Evolutionary conservation across 2,888 invertebrate species (phyloP).

Genomic region (Brenthis daphne): DNA sequence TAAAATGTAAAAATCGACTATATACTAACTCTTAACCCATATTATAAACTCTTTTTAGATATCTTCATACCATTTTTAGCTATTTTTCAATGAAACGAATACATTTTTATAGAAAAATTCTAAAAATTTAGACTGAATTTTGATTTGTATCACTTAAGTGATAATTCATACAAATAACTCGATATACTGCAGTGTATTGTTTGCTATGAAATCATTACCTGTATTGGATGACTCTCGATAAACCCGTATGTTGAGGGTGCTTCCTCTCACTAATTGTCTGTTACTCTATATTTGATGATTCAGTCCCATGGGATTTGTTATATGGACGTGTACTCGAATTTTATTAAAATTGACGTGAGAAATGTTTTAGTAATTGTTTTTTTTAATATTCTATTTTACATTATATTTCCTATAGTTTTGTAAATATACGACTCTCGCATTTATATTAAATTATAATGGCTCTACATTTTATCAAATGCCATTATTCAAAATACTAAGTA

Average conservation of each 20-base stretch:
- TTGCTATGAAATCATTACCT: conserved; percentile 27
- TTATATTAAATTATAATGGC: too few relatives aligned
- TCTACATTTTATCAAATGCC: too few relatives aligned
- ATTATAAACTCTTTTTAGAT: too few relatives aligned
- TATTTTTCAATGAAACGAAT: too few relatives aligned
- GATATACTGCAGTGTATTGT: conserved; percentile 9
- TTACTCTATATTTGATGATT: conserved; percentile 44
- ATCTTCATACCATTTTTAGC: too few relatives aligned
- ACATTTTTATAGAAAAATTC: background rate
- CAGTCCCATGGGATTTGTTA: conserved; percentile 24
- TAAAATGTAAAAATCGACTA: too few relatives aligned
- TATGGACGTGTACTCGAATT: conserved; percentile 6
- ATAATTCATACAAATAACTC: conserved; percentile 16
- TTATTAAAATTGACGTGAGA: background rate
- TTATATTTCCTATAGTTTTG: background rate
- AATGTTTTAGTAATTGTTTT: background rate
- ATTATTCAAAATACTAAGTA: too few relatives aligned
- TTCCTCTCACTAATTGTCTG: conserved; percentile 48
- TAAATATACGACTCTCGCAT: background rate
- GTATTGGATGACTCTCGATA: conserved; percentile 35
- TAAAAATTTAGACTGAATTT: background rate
- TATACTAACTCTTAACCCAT: too few relatives aligned
- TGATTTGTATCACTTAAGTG: conserved; percentile 6
- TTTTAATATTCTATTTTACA: background rate
- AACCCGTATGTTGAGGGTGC: conserved; percentile 42